A percentile compares a stretch with the other conserved stretches of the same genome.
Conservation (phyloP, 2,797 vertebrate genomes). For the Falco concolor region DNA sequence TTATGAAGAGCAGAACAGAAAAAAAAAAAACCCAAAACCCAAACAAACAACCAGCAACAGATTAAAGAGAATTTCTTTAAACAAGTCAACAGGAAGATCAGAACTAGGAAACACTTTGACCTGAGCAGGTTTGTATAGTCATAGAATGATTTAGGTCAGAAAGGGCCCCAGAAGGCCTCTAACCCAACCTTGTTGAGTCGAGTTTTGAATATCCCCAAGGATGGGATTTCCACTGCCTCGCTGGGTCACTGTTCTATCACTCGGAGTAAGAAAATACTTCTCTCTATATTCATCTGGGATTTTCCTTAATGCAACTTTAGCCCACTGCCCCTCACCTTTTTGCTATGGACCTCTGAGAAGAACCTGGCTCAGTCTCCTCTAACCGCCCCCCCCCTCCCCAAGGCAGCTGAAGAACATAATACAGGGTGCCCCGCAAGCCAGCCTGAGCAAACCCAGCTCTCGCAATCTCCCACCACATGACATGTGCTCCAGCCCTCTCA, state of each 20-base stretch:
- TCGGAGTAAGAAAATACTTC: background rate
- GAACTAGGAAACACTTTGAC: background rate
- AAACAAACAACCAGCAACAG: background rate
- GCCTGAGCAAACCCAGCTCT: background rate
- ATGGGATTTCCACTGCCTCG: background rate
- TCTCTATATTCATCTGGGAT: background rate
- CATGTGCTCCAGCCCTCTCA: background rate
- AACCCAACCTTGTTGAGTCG: background rate
- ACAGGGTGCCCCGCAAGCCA: background rate
- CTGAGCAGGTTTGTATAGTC: background rate
- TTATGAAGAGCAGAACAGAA: background rate
- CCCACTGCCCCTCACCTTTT: background rate
- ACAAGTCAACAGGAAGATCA: background rate
- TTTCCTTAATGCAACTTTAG: background rate
- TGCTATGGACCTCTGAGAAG: background rate
- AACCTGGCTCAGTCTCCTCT: background rate
- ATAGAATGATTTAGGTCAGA: background rate
- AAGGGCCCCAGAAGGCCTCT: background rate
- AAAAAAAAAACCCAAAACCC: background rate
- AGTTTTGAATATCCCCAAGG: background rate
- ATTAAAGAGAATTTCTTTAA: background rate
- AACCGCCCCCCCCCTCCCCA: background rate
- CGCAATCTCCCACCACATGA: fast-evolving
- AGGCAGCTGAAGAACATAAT: background rate
- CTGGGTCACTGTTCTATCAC: background rate